Evolutionary conservation across 2,797 vertebrate species (phyloP), one percentile per base, ranked within the genome.

Genomic region (Furcifer pardalis): DNA sequence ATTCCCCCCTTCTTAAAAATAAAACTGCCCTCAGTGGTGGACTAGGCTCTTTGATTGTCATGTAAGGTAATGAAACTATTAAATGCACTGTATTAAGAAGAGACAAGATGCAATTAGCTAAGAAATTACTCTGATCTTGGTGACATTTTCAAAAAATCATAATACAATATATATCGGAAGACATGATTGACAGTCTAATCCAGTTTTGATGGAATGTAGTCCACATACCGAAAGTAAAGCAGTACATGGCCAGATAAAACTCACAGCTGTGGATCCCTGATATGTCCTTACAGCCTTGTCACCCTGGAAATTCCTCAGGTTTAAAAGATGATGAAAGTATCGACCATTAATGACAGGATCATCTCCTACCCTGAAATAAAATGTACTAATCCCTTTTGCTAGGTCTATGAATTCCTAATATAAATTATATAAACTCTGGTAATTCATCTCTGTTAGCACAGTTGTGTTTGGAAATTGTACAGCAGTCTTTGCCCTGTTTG

Each of bases 381-480:
- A 99, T 94, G 97, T 97, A 98, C 97, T 99, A 99, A 99, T 99
- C 98, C 98, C 97, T 98, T 99, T 98, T 99, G 98, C 98, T 98
- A 98, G 98, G 98, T 99, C 98, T 98, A 99, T 99, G 98, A 99
- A 99, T 99, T 98, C 97, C 97, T 99, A 99, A 99, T 99, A 99
- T 97, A 97, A 99, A 97, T 99, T 99, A 98, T 98, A 99, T 98
- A 99, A 99, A 99, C 98, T 97, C 96, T 97, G 96, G 97, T 98
- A 98, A 98, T 99, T 98, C 98, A 99, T 99, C 98, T 98, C 97
- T 98, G 97, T 99, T 98, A 98, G 97, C 97, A 97, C 97, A 98
- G 98, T 98, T 98, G 97, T 99, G 98, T 99, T 99, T 98, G 97
- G 97, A 97, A 98, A 98, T 97, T 95, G 95, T 97, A 97, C 96